A percentile compares a stretch with the other conserved stretches of the same genome.
Evolutionary conservation across 2,113 vertebrate species (phyloP).

Genomic region (Thalassarche chlororhynchos): DNA sequence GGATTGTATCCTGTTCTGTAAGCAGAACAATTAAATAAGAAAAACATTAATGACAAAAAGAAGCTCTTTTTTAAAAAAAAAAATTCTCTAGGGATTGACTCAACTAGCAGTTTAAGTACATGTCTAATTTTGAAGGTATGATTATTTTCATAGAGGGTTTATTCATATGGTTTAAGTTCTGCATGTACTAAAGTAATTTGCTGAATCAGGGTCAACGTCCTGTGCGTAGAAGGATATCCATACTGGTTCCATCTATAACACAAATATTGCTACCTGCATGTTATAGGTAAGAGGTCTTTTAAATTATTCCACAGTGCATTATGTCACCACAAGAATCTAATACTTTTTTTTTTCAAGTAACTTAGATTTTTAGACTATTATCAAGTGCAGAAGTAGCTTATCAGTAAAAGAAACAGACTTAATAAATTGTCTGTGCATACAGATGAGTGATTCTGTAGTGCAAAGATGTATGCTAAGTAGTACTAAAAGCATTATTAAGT

Average conservation of each 20-base stretch:
- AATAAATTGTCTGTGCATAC: neutral
- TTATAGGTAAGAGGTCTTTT: neutral
- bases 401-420: neutral
- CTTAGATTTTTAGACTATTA: neutral
- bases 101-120: neutral
- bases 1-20: neutral
- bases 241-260: neutral
- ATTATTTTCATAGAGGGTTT: neutral
- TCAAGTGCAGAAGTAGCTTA: neutral
- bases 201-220: neutral
- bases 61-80: accelerated
- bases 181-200: neutral
- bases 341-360: neutral
- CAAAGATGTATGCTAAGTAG: neutral
- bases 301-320: neutral
- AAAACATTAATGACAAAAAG: neutral
- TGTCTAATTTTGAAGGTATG: neutral
- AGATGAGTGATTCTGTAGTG: neutral
- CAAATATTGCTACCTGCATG: neutral
- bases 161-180: neutral
- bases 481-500: neutral
- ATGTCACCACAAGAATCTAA: neutral
- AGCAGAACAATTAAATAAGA: neutral
- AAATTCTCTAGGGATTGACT: neutral
- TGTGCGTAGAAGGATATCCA: too few relatives aligned